Conservation (phyloP, 2,113 vertebrate genomes). For the Poeciliopsis occidentalis region DNA sequence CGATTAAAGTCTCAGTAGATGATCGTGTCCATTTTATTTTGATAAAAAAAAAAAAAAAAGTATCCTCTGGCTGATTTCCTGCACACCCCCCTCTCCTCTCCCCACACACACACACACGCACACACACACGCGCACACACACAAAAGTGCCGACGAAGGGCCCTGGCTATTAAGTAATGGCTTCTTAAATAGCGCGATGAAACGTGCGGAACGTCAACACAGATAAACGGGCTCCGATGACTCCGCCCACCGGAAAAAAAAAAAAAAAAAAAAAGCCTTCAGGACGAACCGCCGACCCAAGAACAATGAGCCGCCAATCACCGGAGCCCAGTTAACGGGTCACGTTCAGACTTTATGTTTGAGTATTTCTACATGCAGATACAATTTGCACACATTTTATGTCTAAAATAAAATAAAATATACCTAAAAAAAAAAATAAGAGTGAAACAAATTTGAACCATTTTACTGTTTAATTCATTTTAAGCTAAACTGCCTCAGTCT, state of each 20-base stretch:
- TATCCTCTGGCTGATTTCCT: not conserved
- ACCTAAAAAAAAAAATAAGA: no score
- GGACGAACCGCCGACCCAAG: constrained; percentile 53
- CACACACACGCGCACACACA: not conserved
- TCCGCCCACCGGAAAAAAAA: constrained; percentile 59
- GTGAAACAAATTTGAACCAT: no score
- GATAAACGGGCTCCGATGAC: constrained; percentile 61
- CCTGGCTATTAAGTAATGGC: constrained; percentile 29
- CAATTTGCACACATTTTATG: not conserved
- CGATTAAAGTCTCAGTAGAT: not conserved
- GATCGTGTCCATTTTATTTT: not conserved
- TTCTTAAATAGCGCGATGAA: constrained; percentile 44
- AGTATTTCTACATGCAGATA: not conserved
- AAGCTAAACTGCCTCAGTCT: no score
- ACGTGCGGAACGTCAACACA: constrained; percentile 62
- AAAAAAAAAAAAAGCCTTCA: constrained; percentile 17
- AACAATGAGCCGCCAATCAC: constrained; percentile 69
- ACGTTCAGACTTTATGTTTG: not conserved
- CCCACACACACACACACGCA: no score
- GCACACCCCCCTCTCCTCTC: no score
- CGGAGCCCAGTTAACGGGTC: not conserved
- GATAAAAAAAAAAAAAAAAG: not conserved
- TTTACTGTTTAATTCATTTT: no score
- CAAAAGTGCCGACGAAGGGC: constrained; percentile 6
- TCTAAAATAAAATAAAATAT: no score